A percentile compares a stretch with the other conserved stretches of the same genome.
These are phyloP conservation scores for Monopterus albus DNA, from an alignment of 2,113 vertebrate genomes.

Conservation along the genomic window DNA sequence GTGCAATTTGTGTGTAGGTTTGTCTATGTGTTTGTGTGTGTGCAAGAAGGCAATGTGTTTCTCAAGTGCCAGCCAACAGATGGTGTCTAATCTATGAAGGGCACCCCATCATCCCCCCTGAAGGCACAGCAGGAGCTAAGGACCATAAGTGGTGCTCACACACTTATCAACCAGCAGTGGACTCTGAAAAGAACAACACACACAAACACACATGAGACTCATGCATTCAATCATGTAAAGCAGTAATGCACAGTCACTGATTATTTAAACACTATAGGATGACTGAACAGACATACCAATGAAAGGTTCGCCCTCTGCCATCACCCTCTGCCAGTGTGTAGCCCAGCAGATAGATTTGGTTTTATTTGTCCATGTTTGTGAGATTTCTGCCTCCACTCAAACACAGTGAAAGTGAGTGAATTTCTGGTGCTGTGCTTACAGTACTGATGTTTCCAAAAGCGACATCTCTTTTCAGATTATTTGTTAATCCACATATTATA, in stretches of 20 bases:
- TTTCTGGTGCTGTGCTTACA: no score
- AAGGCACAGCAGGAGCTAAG: conserved; percentile 60
- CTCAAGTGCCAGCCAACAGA: conserved; percentile 75
- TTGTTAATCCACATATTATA: not conserved
- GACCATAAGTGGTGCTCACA: conserved; percentile 62
- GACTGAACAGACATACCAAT: not conserved
- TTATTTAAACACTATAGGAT: no score
- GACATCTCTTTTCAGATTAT: not conserved
- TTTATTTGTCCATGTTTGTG: not conserved
- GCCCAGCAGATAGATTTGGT: not conserved
- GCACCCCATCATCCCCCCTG: conserved; percentile 26
- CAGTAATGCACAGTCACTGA: not conserved
- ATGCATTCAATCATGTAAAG: not conserved
- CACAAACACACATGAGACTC: conserved; percentile 8
- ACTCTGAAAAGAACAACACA: conserved; percentile 44
- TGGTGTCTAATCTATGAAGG: conserved; percentile 77
- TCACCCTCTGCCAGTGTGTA: no score
- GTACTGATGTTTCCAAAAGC: no score
- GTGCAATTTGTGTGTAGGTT: not conserved
- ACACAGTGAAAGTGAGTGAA: not conserved
- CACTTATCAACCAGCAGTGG: conserved; percentile 47
- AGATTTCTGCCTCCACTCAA: not conserved
- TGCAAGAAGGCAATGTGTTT: conserved; percentile 27
- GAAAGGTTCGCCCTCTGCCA: not conserved
- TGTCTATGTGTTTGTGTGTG: not conserved